phyloP scores from a whole-genome alignment of 2,113 vertebrate genomes.

The Budorcas taxicolor region DNA sequence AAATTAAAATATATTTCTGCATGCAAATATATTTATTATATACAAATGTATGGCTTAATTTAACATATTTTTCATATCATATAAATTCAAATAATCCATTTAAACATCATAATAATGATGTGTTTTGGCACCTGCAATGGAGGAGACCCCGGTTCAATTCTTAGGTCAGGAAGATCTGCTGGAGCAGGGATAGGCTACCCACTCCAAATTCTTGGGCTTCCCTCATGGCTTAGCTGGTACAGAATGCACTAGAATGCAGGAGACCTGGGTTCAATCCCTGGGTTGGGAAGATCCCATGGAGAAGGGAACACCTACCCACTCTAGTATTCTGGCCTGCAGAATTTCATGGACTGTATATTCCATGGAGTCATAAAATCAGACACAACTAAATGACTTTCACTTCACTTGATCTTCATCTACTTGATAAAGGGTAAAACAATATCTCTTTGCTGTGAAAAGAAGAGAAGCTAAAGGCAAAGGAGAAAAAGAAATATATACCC shows the following conservation, averaged over 20 bases:
- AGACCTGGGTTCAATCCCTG: not conserved
- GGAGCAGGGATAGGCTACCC: not conserved
- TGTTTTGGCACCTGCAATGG: not conserved
- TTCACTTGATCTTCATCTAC: not conserved
- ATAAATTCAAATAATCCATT: not conserved
- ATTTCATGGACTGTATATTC: not conserved
- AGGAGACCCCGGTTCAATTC: rapidly evolving
- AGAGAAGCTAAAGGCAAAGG: not conserved
- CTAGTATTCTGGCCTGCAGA: not conserved
- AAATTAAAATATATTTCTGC: not conserved
- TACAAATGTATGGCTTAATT: not conserved
- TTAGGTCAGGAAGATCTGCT: not conserved
- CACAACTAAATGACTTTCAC: not conserved
- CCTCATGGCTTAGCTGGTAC: not conserved
- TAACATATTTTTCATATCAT: not conserved
- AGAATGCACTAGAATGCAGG: not conserved
- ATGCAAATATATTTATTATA: not conserved
- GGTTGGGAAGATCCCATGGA: not conserved
- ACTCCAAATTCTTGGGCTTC: not conserved
- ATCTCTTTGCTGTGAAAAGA: not conserved
- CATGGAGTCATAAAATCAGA: not conserved
- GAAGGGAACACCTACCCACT: not conserved
- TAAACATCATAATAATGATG: not conserved
- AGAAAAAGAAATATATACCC: not conserved
- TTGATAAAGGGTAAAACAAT: not conserved